Conservation (phyloP, 2,113 vertebrate species). For the Oreochromis tanganicae region DNA sequence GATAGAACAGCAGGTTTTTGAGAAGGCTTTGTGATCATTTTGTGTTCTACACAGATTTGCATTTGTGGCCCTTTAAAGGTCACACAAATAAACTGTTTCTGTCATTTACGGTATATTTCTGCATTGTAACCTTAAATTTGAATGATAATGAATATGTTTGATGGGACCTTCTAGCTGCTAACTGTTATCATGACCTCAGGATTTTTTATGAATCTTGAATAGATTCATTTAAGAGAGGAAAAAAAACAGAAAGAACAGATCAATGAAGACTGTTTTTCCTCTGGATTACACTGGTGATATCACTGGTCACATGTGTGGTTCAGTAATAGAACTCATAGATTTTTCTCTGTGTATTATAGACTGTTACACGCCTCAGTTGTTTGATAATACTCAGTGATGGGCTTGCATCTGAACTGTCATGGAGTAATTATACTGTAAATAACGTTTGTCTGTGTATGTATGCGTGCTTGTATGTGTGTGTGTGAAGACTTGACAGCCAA, state of each 20-base stretch:
- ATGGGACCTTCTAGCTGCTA: neutral
- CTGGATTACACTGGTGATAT: neutral
- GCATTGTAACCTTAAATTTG: neutral
- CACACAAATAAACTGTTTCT: neutral
- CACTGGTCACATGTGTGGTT: neutral
- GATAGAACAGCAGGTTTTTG: neutral
- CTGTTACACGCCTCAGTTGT: constrained; percentile 26
- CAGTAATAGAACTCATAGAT: constrained; percentile 5
- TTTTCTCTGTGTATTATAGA: constrained; percentile 1
- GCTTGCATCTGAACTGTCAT: constrained; percentile 49
- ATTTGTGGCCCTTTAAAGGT: constrained; percentile 23
- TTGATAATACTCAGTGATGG: constrained; percentile 56
- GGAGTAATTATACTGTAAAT: constrained; percentile 64
- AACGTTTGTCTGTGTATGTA: constrained; percentile 23
- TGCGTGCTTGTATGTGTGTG: constrained; percentile 33
- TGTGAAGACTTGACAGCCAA: constrained; percentile 35
- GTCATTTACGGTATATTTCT: neutral
- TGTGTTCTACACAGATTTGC: constrained; percentile 28
- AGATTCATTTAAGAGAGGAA: neutral
- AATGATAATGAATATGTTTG: neutral
- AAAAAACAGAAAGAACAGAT: neutral
- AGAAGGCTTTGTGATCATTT: neutral
- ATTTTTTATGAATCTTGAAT: neutral
- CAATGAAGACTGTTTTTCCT: neutral
- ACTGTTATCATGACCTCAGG: neutral